These are phyloP conservation scores for Coenobita brevimanus DNA, from an alignment of 1,140 invertebrate genomes.

Conservation along the genomic window DNA sequence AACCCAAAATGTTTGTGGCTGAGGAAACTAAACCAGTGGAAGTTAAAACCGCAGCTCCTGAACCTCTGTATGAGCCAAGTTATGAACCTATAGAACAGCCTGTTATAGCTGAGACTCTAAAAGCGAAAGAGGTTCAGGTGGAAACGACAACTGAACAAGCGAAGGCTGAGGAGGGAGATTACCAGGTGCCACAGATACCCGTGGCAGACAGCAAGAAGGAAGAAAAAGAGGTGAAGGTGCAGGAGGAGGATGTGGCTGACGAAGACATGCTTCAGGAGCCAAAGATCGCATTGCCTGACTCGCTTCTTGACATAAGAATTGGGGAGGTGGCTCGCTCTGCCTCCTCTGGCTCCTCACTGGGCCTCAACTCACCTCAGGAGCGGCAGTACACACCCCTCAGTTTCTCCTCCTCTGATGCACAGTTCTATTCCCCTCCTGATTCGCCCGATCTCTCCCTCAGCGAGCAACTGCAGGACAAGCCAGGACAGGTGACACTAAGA, in stretches of 20 bases:
- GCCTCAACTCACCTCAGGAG: slow-evolving; percentile 40
- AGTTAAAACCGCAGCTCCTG: not conserved
- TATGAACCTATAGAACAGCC: slow-evolving; percentile 47
- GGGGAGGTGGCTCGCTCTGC: slow-evolving; percentile 23
- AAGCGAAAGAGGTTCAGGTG: not conserved
- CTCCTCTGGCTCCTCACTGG: slow-evolving; percentile 61
- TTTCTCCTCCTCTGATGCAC: slow-evolving; percentile 68
- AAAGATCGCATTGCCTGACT: not conserved
- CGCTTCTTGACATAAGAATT: slow-evolving; percentile 3
- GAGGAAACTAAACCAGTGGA: not conserved
- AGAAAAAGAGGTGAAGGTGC: not conserved
- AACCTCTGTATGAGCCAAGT: slow-evolving; percentile 45
- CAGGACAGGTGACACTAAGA: slow-evolving; percentile 35
- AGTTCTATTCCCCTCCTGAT: slow-evolving; percentile 67
- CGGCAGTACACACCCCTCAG: slow-evolving; percentile 67
- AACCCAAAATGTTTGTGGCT: not conserved
- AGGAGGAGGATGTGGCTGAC: not conserved
- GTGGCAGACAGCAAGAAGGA: not conserved
- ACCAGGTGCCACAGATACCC: not conserved
- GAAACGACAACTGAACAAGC: not conserved
- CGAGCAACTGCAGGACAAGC: slow-evolving; percentile 57
- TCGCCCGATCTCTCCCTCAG: slow-evolving; percentile 64
- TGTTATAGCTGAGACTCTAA: not conserved
- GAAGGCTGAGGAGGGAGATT: not conserved
- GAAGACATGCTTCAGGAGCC: slow-evolving; percentile 16